Evolutionary conservation across 64 coral and sea anemone genomes (phyloP).

Genomic region (Orbicella faveolata): DNA sequence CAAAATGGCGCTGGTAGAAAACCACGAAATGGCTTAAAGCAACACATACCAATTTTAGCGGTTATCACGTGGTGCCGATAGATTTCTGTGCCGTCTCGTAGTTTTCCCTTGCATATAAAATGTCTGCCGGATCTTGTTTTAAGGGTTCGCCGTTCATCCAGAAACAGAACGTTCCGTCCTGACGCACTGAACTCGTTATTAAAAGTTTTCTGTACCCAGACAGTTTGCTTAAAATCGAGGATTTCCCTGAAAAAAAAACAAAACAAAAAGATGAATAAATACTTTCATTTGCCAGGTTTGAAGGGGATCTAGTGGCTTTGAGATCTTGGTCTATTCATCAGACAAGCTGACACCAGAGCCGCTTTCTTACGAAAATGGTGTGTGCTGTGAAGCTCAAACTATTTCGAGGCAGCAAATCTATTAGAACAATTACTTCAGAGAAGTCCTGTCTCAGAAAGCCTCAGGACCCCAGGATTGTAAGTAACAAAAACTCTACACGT

Average conservation of each 20-base stretch:
- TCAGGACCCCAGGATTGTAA: too few species aligned
- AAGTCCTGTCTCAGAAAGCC: too few species aligned
- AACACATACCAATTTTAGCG: conserved; percentile 58
- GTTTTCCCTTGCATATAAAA: conserved; percentile 64
- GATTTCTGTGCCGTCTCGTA: conserved; percentile 61
- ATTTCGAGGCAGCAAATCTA: too few species aligned
- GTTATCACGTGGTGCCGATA: conserved; percentile 73
- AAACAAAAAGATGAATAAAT: background rate
- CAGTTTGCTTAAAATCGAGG: conserved; percentile 33
- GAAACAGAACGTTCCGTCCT: background rate
- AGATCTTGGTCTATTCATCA: too few species aligned
- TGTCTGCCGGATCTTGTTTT: conserved; percentile 61
- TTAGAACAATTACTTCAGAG: too few species aligned
- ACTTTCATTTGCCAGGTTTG: background rate
- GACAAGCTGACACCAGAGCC: too few species aligned
- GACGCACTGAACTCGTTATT: conserved; percentile 65
- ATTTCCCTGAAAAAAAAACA: background rate
- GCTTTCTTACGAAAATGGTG: too few species aligned
- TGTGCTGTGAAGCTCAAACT: too few species aligned
- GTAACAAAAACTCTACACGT: too few species aligned
- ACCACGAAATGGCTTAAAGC: background rate
- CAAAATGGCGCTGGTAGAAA: background rate
- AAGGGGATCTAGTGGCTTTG: background rate
- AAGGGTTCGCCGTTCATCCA: conserved; percentile 30
- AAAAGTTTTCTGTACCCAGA: conserved; percentile 71